Evolutionary conservation across 2,113 vertebrate genomes (phyloP).

Genomic region (Syngnathoides biaculeatus): DNA sequence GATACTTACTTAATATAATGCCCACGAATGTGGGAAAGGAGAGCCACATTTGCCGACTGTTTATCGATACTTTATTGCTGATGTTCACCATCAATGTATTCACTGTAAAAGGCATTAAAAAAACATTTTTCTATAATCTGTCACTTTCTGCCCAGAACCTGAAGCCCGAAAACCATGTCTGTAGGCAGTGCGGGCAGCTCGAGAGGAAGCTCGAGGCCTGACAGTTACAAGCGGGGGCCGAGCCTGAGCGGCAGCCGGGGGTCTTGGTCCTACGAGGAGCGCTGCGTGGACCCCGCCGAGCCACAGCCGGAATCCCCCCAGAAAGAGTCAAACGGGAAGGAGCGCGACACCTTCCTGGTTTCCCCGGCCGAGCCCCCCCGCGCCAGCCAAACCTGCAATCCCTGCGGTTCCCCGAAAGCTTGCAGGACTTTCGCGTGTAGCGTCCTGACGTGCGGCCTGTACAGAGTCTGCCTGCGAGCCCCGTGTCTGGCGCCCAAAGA

Average conservation of each 20-base stretch:
- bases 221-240: slow-evolving; percentile 48
- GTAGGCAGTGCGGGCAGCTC: slow-evolving; percentile 23
- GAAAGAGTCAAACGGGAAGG: slow-evolving; percentile 71
- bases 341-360: slow-evolving; percentile 83
- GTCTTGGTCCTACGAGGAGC: slow-evolving; percentile 59
- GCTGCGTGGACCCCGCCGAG: slow-evolving; percentile 65
- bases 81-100: too few relatives aligned
- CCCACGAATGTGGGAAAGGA: too few relatives aligned
- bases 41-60: too few relatives aligned
- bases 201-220: slow-evolving; percentile 27
- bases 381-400: slow-evolving; percentile 58
- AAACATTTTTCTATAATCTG: neutral
- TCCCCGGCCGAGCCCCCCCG: slow-evolving; percentile 69
- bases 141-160: slow-evolving; percentile 28
- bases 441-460: slow-evolving; percentile 81
- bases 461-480: slow-evolving; percentile 67
- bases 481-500: slow-evolving; percentile 65
- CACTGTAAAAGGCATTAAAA: too few relatives aligned
- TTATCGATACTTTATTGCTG: too few relatives aligned
- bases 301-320: slow-evolving; percentile 64
- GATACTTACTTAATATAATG: too few relatives aligned
- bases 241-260: slow-evolving; percentile 64
- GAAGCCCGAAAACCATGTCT: slow-evolving; percentile 46
- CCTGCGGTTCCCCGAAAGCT: slow-evolving; percentile 68
- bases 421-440: slow-evolving; percentile 63